These are phyloP conservation scores for Aphaenogaster ashmeadi DNA, from an alignment of 1,140 invertebrate genomes.

Conservation along the genomic window DNA sequence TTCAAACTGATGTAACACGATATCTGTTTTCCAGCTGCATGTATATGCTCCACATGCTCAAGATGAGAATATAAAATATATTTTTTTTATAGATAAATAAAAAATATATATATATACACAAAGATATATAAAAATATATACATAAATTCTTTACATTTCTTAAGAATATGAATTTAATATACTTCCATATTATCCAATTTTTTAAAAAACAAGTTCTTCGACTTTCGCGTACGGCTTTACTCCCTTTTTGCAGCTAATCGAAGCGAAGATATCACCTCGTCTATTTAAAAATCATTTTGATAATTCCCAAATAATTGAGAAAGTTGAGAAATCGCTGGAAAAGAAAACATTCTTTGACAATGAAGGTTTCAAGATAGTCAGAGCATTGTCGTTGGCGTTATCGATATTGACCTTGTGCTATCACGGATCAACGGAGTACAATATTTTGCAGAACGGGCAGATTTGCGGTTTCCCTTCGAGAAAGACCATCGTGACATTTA, in stretches of 20 bases:
- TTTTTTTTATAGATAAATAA: background rate
- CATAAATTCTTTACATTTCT: background rate
- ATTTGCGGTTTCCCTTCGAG: slow-evolving; percentile 70
- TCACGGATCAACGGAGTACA: slow-evolving; percentile 75
- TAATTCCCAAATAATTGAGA: background rate
- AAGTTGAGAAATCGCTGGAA: slow-evolving; percentile 19
- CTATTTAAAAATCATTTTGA: background rate
- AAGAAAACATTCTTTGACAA: slow-evolving; percentile 39
- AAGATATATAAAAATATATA: background rate
- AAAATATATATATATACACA: background rate
- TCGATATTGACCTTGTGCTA: slow-evolving; percentile 75
- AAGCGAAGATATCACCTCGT: background rate
- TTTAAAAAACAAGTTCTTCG: background rate
- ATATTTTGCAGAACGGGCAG: slow-evolving; percentile 76
- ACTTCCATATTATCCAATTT: background rate
- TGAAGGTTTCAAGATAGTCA: slow-evolving; percentile 69
- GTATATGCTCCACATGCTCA: background rate
- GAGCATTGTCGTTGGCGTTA: slow-evolving; percentile 69
- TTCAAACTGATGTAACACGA: background rate
- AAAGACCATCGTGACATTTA: slow-evolving; percentile 73
- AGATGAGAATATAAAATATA: background rate
- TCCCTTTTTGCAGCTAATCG: slow-evolving; percentile 28
- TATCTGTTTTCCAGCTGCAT: background rate
- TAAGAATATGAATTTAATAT: background rate
- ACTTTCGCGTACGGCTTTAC: background rate